Evolutionary conservation across 2,888 invertebrate genomes (phyloP).

Genomic region (Rhodophaea formosa): DNA sequence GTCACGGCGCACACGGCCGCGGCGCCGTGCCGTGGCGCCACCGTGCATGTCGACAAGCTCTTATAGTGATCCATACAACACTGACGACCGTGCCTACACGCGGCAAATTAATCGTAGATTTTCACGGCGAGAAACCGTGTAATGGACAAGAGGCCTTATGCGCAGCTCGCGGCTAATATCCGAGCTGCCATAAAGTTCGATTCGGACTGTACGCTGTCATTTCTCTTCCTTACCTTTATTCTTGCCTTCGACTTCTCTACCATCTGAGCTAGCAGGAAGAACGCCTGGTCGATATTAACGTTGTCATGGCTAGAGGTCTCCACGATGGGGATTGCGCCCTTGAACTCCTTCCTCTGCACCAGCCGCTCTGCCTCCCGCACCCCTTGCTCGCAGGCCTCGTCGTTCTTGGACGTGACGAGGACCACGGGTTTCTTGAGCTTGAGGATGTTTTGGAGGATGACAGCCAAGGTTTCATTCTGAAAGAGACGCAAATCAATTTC

Average conservation of each 20-base stretch:
- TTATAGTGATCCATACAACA: no score
- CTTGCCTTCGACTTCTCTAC: slow-evolving; percentile 94
- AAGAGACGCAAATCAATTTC: not conserved
- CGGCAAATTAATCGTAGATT: no score
- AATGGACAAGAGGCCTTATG: no score
- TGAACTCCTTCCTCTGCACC: slow-evolving; percentile 93
- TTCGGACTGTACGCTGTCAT: not conserved
- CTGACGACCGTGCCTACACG: no score
- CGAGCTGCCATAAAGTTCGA: no score
- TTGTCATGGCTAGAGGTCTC: slow-evolving; percentile 98
- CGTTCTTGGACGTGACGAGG: slow-evolving; percentile 97
- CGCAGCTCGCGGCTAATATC: no score
- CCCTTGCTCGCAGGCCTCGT: slow-evolving; percentile 93
- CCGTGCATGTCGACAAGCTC: no score
- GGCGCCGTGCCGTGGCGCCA: no score
- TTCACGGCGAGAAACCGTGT: no score
- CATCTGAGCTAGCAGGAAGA: slow-evolving; percentile 93
- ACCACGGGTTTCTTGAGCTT: slow-evolving; percentile 98
- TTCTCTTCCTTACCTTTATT: slow-evolving; percentile 64
- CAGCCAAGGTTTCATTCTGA: slow-evolving; percentile 88
- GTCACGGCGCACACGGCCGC: no score
- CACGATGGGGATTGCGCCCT: slow-evolving; percentile 91
- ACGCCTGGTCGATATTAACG: slow-evolving; percentile 96
- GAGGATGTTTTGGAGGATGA: slow-evolving; percentile 91
- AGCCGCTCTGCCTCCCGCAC: slow-evolving; percentile 94